A percentile compares a stretch with the other conserved stretches of the same genome.
These are phyloP conservation scores for Rhodinocichla rosea DNA, from an alignment of 2,113 vertebrate genomes.

Conservation along the genomic window DNA sequence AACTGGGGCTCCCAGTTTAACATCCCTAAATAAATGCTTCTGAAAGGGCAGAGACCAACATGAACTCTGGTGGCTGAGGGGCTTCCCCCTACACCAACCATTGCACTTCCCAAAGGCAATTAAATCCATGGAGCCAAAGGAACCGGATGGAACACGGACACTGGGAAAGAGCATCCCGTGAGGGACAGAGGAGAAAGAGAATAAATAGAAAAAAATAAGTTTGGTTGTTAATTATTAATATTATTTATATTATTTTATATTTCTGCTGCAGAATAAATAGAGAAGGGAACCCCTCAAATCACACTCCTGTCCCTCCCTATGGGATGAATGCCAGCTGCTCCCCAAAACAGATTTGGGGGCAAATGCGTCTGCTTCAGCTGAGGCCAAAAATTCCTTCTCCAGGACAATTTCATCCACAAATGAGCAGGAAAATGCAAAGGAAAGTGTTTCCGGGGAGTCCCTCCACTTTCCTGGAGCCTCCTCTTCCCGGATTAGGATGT, in stretches of 20 bases:
- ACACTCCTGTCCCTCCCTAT: not conserved
- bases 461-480: not conserved
- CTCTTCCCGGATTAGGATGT: not conserved
- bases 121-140: not conserved
- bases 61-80: not conserved
- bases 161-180: not conserved
- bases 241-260: not conserved
- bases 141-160: not conserved
- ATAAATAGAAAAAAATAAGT: not conserved
- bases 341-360: not conserved
- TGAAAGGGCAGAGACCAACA: fast-evolving
- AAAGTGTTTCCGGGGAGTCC: not conserved
- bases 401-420: not conserved
- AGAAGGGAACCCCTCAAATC: not conserved
- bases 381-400: not conserved
- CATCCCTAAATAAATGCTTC: not conserved
- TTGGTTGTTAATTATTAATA: not conserved
- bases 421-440: not conserved
- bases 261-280: not conserved
- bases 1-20: not conserved
- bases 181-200: not conserved
- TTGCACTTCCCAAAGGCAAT: not conserved
- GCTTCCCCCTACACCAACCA: not conserved
- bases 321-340: not conserved
- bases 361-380: not conserved